Evolutionary conservation across 2,113 vertebrate genomes (phyloP), one percentile per base, ranked within the genome.

Genomic region (Proterorhinus semilunaris): DNA sequence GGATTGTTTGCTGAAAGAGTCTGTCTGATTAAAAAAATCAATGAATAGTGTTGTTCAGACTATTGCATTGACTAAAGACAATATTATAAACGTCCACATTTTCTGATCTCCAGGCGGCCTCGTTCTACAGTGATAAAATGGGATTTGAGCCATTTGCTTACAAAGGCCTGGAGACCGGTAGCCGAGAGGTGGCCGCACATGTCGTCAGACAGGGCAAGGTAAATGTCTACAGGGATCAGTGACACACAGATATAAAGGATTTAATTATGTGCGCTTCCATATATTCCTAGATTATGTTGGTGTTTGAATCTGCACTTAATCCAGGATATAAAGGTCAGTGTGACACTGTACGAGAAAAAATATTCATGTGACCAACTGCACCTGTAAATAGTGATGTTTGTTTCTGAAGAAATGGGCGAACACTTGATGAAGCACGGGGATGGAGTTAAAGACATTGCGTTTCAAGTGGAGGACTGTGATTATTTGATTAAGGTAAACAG

Each of bases 401-500:
- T 64, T 36, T 62, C 58, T 63, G 46, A 75, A 95, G 93, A 89
- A 69, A 91, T 94, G 77, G 93, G 93, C 2, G 58, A 87, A 15
- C 90, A 94, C 78, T 21, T 93, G 71, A 81, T 90, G 0, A 94
- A 94, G 62, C 94, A 94, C 6, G 93, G 94, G 50, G 93, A 95
- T 10, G 90, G 81, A 21, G 94, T 91, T 53, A 95, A 93, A 83
- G 94, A 95, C 75, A 78, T 95, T 0, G 90, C 93, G 6, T 94
- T 95, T 78, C 92, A 93, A 65, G 93, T 95, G 65, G 93, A 94
- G 83, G 92, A 95, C 84, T 92, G 92, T 77, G 91, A 94, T 66
- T 93, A 89, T 80, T 68, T 95, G 81, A 64, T 94, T 66, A 87
- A 94, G 93, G 94, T 94, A 89, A 76, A 89, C 75, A 10, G 47